Evolutionary conservation across 2,888 invertebrate species (phyloP).

Genomic region (Exephanes ischioxanthus): DNA sequence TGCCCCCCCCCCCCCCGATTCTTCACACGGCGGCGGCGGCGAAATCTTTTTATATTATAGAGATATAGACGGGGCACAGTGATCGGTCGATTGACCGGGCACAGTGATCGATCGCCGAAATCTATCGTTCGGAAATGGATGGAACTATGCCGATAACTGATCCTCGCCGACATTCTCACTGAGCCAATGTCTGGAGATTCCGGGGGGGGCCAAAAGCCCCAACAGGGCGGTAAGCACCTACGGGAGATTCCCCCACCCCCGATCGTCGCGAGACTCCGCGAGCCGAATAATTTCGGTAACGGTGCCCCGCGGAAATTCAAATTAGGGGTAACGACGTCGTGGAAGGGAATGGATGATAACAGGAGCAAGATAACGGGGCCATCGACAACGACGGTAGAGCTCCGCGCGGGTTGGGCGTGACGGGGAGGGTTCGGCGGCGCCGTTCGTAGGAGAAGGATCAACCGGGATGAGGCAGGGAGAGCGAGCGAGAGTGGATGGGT

Average conservation of each 20-base stretch:
- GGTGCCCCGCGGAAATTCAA: conserved; percentile 79
- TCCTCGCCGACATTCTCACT: not conserved
- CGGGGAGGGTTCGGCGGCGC: conserved; percentile 21
- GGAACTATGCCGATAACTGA: not conserved
- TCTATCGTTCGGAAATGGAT: not conserved
- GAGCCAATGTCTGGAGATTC: not conserved
- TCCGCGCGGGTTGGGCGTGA: conserved; percentile 25
- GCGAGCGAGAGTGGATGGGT: conserved; percentile 39
- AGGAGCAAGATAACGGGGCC: conserved; percentile 69
- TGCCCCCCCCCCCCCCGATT: too few relatives aligned
- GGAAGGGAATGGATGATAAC: conserved; percentile 73
- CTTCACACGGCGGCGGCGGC: too few relatives aligned
- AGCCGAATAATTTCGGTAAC: conserved; percentile 78
- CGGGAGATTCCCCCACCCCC: conserved; percentile 19
- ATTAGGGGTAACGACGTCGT: conserved; percentile 78
- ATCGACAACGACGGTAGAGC: conserved; percentile 66
- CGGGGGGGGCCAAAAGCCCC: not conserved
- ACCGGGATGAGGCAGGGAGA: conserved; percentile 21
- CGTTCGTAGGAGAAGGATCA: not conserved
- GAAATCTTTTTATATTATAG: too few relatives aligned
- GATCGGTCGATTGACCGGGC: too few relatives aligned
- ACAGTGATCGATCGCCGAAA: not conserved
- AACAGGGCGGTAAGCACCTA: conserved; percentile 49
- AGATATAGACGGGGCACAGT: too few relatives aligned
- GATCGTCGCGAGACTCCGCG: conserved; percentile 48